Evolutionary conservation across 2,113 vertebrate species (phyloP).

Genomic region (Carollia perspicillata): DNA sequence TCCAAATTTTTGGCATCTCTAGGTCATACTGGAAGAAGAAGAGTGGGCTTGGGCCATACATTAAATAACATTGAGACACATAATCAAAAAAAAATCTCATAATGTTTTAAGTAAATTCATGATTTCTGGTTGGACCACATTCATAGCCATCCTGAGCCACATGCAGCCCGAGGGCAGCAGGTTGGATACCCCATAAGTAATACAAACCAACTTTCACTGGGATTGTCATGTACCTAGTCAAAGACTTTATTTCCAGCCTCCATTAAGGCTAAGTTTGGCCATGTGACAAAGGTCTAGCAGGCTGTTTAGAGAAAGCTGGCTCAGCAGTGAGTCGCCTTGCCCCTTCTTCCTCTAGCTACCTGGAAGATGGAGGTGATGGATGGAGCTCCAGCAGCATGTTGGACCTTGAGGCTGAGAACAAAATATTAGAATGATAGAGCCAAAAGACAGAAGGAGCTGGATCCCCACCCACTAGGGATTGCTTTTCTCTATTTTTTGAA

Average conservation of each 20-base stretch:
- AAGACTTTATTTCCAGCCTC: not conserved
- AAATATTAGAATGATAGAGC: not conserved
- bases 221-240: not conserved
- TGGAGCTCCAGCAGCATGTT: not conserved
- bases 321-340: not conserved
- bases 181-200: not conserved
- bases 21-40: too few relatives aligned
- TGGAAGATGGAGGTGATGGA: not conserved
- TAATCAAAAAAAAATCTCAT: too few relatives aligned
- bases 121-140: too few relatives aligned
- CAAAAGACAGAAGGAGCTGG: not conserved
- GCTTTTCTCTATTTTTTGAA: not conserved
- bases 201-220: not conserved
- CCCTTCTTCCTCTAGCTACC: not conserved
- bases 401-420: not conserved
- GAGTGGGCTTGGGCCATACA: too few relatives aligned
- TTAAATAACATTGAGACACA: too few relatives aligned
- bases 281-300: not conserved
- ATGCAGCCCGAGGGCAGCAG: too few relatives aligned
- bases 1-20: too few relatives aligned
- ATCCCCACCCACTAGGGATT: not conserved
- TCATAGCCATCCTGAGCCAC: too few relatives aligned
- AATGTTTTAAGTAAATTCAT: too few relatives aligned
- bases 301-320: not conserved
- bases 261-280: not conserved